Conservation (phyloP, 2,888 invertebrate species). For the Atethmia centrago region DNA sequence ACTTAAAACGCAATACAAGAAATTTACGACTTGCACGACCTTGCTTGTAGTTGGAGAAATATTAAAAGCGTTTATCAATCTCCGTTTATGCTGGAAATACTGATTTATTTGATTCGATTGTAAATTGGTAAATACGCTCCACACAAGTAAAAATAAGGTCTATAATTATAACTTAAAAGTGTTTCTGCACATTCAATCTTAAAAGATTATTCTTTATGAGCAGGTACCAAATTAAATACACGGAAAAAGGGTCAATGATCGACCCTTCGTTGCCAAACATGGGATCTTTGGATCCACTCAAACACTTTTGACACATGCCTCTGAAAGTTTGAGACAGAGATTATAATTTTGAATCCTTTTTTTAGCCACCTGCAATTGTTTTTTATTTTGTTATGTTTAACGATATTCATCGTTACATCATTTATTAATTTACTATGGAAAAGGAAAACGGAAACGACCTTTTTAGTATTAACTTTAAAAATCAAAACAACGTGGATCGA, state of each 20-base stretch:
- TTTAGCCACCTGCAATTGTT: background rate
- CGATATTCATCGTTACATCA: too few relatives aligned
- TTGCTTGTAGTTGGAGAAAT: slow-evolving; percentile 53
- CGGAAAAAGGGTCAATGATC: slow-evolving; percentile 56
- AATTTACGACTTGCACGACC: slow-evolving; percentile 46
- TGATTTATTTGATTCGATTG: slow-evolving; percentile 1
- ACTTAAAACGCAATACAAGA: slow-evolving; percentile 44
- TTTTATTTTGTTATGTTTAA: slow-evolving; percentile 4
- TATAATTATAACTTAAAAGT: background rate
- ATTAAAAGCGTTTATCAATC: slow-evolving; percentile 39
- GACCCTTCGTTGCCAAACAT: slow-evolving; percentile 53
- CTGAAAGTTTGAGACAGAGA: slow-evolving; percentile 4
- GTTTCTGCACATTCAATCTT: background rate
- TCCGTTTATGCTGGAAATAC: slow-evolving; percentile 19
- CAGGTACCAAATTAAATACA: slow-evolving; percentile 43
- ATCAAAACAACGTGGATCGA: background rate
- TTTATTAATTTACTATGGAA: slow-evolving; percentile 6
- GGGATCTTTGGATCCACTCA: slow-evolving; percentile 14
- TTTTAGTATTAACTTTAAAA: background rate
- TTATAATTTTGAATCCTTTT: background rate
- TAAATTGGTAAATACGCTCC: slow-evolving; percentile 1
- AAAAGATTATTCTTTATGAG: slow-evolving; percentile 14
- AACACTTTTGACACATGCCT: slow-evolving; percentile 45
- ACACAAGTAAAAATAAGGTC: background rate
- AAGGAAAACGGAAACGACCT: background rate